Conservation (phyloP, 2,797 vertebrate genomes). For the Chrosomus eos region DNA sequence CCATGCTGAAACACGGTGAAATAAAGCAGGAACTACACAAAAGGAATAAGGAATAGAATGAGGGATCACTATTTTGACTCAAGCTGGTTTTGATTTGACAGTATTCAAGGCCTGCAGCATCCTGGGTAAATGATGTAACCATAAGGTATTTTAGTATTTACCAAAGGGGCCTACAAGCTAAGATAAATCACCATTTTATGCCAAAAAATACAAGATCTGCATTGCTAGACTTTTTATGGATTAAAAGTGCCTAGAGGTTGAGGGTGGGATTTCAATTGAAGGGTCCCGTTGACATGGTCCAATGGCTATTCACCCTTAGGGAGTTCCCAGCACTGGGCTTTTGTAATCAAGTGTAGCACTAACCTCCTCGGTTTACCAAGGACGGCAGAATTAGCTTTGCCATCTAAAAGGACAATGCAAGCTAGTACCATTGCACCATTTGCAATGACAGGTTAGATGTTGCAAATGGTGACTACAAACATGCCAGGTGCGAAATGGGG, state of each 20-base stretch:
- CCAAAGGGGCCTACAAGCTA: background rate
- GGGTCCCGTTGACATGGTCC: constrained; percentile 47
- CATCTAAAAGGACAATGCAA: constrained; percentile 43
- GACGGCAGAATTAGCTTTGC: background rate
- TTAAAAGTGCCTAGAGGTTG: background rate
- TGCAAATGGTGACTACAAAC: constrained; percentile 27
- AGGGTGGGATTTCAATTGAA: constrained; percentile 1
- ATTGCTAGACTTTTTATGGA: constrained; percentile 1
- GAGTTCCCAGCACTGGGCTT: constrained; percentile 44
- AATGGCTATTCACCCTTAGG: constrained; percentile 34
- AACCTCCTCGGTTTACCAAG: constrained; percentile 40
- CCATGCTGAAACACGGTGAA: constrained; percentile 32
- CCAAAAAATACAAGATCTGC: background rate
- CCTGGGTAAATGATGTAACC: constrained; percentile 15
- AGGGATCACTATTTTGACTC: constrained; percentile 29
- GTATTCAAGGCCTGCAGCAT: constrained; percentile 18
- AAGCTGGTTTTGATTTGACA: constrained; percentile 35
- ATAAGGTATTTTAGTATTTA: background rate
- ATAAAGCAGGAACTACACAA: constrained; percentile 45
- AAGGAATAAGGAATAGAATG: constrained; percentile 46
- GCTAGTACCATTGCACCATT: constrained; percentile 18
- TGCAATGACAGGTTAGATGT: constrained; percentile 41
- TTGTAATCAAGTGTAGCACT: constrained; percentile 33
- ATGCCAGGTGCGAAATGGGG: constrained; percentile 50
- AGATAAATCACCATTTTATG: background rate